Base-by-base conservation (phyloP, 2,797 vertebrate genomes). In the Lycodopsis pacificus region DNA sequence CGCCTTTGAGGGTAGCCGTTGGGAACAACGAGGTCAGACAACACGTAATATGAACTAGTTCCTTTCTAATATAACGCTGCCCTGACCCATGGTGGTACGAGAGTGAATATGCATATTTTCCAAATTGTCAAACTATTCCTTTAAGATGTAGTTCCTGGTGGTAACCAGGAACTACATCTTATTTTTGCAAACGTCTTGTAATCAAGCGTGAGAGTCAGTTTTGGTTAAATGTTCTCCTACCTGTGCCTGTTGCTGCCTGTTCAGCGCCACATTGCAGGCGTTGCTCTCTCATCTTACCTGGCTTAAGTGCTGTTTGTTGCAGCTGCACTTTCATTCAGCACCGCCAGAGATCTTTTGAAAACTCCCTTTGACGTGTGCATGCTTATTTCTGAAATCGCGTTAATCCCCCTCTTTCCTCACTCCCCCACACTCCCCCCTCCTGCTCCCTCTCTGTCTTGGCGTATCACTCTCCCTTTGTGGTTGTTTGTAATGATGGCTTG, bases 401-500 rank as follows among this genome's bases (percentile, higher is more conserved):
- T 94, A 93, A 94, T 94, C 92, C 87, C 88, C 75, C 66, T 79
- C 63, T 77, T 83, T 83, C 85, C 81, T 82, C 79, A 9, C 49
- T 65, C 76, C 58, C 22, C 66, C 77, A 32, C 57, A 78, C 56
- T 68, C 77, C 75, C 3, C 83, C 82, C 86, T 80, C 68, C 77
- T 46, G 66, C 70, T 75, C 53, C 69, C 58, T 46, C 83, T 80
- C 81, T 65, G 79, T 90, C 88, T 89, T 77, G 81, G 85, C 79
- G 40, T 86, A 81, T 88, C 83, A 80, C 86, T 88, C 86, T 88
- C 76, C 81, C 67, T 12, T 72, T 89, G 92, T 90, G 94, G 94
- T 91, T 89, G 87, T 79, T 76, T 84, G 87, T 93, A 92, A 93
- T 92, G 90, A 93, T 83, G 91, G 91, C 84, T 89, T 88, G 84